Evolutionary conservation across 2,797 vertebrate species (phyloP).

Genomic region (Pterois miles): DNA sequence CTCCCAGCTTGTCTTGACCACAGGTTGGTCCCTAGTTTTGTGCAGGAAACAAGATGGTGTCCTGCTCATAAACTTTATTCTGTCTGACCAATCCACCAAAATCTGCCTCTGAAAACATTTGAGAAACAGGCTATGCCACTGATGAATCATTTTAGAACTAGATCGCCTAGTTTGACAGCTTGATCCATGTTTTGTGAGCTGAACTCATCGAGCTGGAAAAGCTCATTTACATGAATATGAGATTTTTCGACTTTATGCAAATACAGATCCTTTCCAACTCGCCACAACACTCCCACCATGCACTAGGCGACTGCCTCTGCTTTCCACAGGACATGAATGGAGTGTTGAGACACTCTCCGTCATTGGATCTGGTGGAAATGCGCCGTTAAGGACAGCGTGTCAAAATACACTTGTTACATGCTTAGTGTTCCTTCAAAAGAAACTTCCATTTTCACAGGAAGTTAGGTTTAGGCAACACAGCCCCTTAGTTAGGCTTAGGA

Average conservation of each 20-base stretch:
- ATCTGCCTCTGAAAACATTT: neutral
- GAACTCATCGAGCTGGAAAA: neutral
- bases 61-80: neutral
- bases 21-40: neutral
- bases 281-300: neutral
- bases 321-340: neutral
- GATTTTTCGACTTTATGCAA: neutral
- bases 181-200: neutral
- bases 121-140: neutral
- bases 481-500: too few relatives aligned
- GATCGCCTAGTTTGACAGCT: neutral
- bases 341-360: neutral
- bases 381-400: neutral
- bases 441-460: too few relatives aligned
- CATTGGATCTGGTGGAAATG: neutral
- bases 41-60: neutral
- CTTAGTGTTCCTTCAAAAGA: too few relatives aligned
- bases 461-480: too few relatives aligned
- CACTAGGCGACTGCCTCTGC: neutral
- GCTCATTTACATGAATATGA: neutral
- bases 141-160: neutral
- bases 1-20: neutral
- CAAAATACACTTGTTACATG: too few relatives aligned
- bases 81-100: too few relatives aligned
- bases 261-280: neutral